Evolutionary conservation across 2,888 invertebrate genomes (phyloP).

Genomic region (Tubulanus polymorphus): DNA sequence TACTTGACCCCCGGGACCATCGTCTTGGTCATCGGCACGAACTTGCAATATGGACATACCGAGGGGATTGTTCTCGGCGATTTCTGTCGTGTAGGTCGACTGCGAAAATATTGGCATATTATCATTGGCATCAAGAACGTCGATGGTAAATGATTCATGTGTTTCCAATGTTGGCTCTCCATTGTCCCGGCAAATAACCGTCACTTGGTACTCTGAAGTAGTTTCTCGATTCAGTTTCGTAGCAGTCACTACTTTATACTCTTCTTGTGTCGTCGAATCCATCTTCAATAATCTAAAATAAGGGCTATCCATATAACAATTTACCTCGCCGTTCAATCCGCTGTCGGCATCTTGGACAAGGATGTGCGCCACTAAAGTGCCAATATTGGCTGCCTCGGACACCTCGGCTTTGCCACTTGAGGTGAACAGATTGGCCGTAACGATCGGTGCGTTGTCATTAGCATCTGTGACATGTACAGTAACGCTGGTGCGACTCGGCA

Average conservation of each 20-base stretch:
- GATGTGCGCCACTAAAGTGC: constrained; percentile 7
- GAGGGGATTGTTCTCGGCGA: constrained; percentile 4
- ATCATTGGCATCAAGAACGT: constrained; percentile 7
- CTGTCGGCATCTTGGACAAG: constrained; percentile 3
- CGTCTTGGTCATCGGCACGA: constrained; percentile 1
- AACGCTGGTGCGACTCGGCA: neutral
- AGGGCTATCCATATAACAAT: neutral
- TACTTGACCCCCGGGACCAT: neutral
- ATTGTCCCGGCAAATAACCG: constrained; percentile 10
- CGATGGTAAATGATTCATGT: neutral
- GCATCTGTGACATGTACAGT: constrained; percentile 5
- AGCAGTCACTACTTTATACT: constrained; percentile 63
- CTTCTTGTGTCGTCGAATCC: constrained; percentile 5
- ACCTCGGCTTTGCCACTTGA: constrained; percentile 1
- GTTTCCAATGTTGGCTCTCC: constrained; percentile 5
- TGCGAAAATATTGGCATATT: neutral
- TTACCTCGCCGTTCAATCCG: neutral
- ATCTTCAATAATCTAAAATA: neutral
- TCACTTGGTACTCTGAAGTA: constrained; percentile 5
- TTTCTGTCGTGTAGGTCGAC: neutral
- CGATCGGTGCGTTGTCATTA: constrained; percentile 4
- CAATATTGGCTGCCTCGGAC: constrained; percentile 1
- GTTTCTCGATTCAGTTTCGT: constrained; percentile 78
- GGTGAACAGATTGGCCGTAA: constrained; percentile 5
- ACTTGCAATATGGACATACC: neutral